Evolutionary conservation across 2,113 vertebrate genomes (phyloP).

Genomic region (Saccopteryx bilineata): DNA sequence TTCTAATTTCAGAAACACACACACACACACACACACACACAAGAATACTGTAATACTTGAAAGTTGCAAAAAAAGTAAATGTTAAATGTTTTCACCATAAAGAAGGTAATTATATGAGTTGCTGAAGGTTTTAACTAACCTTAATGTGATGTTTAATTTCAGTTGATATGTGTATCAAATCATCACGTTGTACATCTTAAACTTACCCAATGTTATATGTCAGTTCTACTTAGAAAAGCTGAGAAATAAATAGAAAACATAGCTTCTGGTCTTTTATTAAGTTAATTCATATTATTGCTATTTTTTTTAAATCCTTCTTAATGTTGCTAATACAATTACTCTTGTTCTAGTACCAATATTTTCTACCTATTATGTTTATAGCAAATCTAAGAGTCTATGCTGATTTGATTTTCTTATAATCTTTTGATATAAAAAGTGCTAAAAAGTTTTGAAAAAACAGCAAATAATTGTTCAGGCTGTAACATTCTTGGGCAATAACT

Average conservation of each 20-base stretch:
- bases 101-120: neutral
- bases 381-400: neutral
- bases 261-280: neutral
- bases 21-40: too few species aligned
- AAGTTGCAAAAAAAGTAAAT: neutral
- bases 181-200: neutral
- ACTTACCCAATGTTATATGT: neutral
- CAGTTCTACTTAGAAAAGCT: neutral
- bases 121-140: neutral
- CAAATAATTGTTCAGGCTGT: neutral
- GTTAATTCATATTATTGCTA: neutral
- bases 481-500: neutral
- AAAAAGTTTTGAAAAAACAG: neutral
- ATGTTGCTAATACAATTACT: neutral
- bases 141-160: neutral
- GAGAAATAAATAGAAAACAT: neutral
- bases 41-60: neutral
- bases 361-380: neutral
- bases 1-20: too few species aligned
- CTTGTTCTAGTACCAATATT: neutral
- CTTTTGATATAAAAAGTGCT: neutral
- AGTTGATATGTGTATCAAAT: neutral
- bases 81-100: neutral
- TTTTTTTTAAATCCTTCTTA: neutral
- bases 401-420: neutral